These are phyloP conservation scores for Rhabdophis nuchalis DNA, from an alignment of 2,797 vertebrate species.

Conservation along the genomic window DNA sequence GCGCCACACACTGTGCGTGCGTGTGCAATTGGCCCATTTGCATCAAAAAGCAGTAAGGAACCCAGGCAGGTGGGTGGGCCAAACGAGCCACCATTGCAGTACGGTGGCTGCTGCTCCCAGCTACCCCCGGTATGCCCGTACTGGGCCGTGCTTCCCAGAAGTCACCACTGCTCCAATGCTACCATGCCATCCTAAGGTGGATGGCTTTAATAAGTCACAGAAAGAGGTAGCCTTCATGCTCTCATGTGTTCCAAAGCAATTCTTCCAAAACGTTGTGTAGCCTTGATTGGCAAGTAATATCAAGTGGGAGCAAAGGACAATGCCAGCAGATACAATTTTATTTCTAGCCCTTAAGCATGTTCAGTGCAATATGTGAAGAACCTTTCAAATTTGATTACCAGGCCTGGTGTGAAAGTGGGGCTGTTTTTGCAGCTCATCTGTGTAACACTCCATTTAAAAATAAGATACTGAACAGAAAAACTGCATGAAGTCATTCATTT, in stretches of 20 bases:
- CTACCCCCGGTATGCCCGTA: too few species aligned
- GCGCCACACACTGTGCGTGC: too few species aligned
- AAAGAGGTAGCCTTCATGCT: background rate
- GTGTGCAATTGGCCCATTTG: too few species aligned
- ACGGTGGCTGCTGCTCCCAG: too few species aligned
- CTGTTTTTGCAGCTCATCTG: background rate
- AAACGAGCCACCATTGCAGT: too few species aligned
- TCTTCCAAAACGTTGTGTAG: background rate
- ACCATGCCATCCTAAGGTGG: background rate
- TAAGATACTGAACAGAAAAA: background rate
- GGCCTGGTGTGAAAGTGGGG: background rate
- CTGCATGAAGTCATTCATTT: background rate
- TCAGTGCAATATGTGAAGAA: background rate
- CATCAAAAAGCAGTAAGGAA: too few species aligned
- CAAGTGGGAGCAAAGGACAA: background rate
- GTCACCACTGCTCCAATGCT: background rate
- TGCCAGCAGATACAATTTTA: background rate
- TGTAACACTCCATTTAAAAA: background rate
- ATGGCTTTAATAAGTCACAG: background rate
- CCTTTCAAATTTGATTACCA: background rate
- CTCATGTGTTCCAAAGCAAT: background rate
- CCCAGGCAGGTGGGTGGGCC: too few species aligned
- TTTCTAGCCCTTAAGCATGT: background rate
- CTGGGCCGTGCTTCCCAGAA: too few species aligned
- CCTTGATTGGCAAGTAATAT: background rate